phyloP scores from a whole-genome alignment of 2,888 invertebrate genomes.

The Protula sp. region DNA sequence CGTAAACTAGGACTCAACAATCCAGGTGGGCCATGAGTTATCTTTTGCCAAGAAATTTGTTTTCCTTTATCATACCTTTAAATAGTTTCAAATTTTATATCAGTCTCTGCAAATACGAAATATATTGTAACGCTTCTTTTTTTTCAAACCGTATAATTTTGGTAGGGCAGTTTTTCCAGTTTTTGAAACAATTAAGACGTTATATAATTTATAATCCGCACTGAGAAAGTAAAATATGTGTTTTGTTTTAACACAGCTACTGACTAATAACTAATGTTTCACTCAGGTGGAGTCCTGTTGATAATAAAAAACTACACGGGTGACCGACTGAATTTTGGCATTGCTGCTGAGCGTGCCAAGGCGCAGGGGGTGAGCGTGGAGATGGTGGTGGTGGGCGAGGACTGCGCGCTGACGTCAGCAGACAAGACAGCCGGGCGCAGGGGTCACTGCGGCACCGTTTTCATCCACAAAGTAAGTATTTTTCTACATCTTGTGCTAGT shows the following conservation, averaged over 20 bases:
- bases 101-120: too few relatives aligned
- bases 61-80: neutral
- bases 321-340: constrained; percentile 49
- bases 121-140: too few relatives aligned
- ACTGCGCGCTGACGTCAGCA: constrained; percentile 57
- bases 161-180: too few relatives aligned
- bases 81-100: too few relatives aligned
- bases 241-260: too few relatives aligned
- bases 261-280: too few relatives aligned
- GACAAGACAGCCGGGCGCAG: constrained; percentile 59
- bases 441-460: constrained; percentile 60
- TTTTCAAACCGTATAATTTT: too few relatives aligned
- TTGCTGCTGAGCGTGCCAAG: constrained; percentile 45
- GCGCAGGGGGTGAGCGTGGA: constrained; percentile 58
- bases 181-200: too few relatives aligned
- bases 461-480: constrained; percentile 56
- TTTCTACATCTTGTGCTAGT: too few relatives aligned
- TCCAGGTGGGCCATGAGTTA: constrained; percentile 20
- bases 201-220: too few relatives aligned
- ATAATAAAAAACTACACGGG: constrained; percentile 52
- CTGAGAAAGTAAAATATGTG: too few relatives aligned
- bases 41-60: neutral
- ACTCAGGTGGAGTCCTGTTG: constrained; percentile 36
- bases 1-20: constrained; percentile 57
- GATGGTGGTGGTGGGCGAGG: constrained; percentile 63